Evolutionary conservation across 2,797 vertebrate species (phyloP).

Genomic region (Furcifer pardalis): DNA sequence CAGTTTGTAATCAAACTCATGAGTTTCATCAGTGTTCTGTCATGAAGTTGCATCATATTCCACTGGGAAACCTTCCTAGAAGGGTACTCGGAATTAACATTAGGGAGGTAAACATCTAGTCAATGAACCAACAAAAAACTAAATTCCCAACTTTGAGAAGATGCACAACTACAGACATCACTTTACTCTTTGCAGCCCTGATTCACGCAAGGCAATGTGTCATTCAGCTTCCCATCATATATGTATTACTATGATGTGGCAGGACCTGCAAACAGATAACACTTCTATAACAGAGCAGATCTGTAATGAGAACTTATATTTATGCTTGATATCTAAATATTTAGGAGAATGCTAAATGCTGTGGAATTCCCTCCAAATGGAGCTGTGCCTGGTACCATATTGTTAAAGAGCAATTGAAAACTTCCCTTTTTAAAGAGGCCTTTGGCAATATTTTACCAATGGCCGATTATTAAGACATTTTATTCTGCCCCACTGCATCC

Average conservation of each 20-base stretch:
- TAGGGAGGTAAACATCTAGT: not conserved
- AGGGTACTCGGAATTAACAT: not conserved
- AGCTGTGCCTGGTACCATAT: no score
- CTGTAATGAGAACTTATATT: not conserved
- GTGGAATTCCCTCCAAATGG: no score
- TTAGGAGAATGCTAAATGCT: no score
- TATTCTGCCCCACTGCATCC: no score
- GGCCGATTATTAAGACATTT: no score
- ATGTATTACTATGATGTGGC: not conserved
- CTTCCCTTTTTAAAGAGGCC: no score
- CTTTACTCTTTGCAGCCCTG: not conserved
- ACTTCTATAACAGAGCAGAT: not conserved
- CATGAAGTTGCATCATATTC: constrained; percentile 27
- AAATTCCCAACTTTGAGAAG: not conserved
- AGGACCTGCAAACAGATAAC: not conserved
- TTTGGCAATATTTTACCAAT: no score
- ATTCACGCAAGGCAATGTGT: not conserved
- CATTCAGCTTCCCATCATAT: not conserved
- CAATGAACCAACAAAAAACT: not conserved
- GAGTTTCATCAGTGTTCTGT: constrained; percentile 14
- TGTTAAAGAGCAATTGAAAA: no score
- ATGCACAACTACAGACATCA: not conserved
- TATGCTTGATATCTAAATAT: not conserved
- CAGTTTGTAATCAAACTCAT: not conserved
- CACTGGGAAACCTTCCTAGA: constrained; percentile 1